A percentile compares a stretch with the other conserved stretches of the same genome.
These are phyloP conservation scores for Onychomys torridus DNA, from an alignment of 2,797 vertebrate species.

Conservation along the genomic window DNA sequence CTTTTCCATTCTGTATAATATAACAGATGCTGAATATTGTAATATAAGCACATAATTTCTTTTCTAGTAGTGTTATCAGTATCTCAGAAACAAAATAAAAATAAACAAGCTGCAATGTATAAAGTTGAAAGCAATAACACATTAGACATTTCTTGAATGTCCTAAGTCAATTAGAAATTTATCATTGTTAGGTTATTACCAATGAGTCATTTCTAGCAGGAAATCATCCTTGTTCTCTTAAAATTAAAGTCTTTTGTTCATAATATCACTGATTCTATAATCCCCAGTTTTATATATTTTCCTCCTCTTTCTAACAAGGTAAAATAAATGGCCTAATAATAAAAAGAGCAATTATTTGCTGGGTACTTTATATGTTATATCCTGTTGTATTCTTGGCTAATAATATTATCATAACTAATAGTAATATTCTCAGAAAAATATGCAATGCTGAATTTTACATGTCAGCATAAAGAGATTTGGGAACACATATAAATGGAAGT, in stretches of 20 bases:
- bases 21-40: neutral
- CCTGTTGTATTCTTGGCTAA: slow-evolving; percentile 2
- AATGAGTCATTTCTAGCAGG: neutral
- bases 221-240: neutral
- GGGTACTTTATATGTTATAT: neutral
- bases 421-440: neutral
- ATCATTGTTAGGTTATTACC: neutral
- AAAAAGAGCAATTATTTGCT: neutral
- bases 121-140: neutral
- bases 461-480: neutral
- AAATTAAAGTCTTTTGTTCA: slow-evolving; percentile 30
- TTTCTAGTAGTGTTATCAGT: neutral
- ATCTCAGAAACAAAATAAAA: neutral
- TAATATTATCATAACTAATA: neutral
- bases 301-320: neutral
- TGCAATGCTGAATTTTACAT: neutral
- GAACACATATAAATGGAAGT: neutral
- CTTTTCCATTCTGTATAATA: neutral
- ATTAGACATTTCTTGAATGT: neutral
- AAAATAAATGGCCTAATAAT: neutral
- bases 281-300: neutral
- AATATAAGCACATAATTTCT: neutral
- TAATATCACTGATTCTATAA: neutral
- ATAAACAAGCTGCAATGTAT: neutral
- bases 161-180: neutral